Conservation (phyloP, 2,113 vertebrate species). For the Tragulus kanchil region DNA sequence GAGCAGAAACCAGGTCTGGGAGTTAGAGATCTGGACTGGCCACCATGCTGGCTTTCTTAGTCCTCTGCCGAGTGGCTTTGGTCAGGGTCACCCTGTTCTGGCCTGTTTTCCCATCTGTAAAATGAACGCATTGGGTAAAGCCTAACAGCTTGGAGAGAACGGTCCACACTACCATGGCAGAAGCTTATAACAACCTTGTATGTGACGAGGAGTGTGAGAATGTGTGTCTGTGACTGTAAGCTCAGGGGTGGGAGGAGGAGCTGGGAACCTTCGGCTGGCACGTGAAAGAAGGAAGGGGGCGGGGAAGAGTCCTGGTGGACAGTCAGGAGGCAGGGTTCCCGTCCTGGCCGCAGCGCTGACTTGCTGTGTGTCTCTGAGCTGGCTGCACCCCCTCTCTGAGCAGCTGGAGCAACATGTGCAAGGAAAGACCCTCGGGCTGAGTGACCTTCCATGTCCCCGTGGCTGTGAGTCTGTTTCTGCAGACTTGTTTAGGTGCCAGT, state of each 20-base stretch:
- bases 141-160: no score
- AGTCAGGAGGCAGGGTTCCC: not conserved
- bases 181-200: not conserved
- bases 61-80: fast-evolving
- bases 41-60: fast-evolving
- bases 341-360: fast-evolving
- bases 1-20: fast-evolving
- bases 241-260: not conserved
- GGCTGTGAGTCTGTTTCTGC: no score
- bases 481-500: fast-evolving
- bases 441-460: fast-evolving
- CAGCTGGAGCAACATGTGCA: fast-evolving
- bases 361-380: not conserved
- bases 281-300: fast-evolving
- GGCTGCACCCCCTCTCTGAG: fast-evolving
- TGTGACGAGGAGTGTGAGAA: fast-evolving
- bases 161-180: fast-evolving
- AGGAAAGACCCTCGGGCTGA: not conserved
- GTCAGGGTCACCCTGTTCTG: no score
- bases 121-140: fast-evolving
- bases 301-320: not conserved
- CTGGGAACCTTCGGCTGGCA: not conserved
- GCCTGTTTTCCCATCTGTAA: conserved; percentile 5
- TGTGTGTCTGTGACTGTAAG: fast-evolving
- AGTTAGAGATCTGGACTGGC: fast-evolving